A percentile compares a stretch with the other conserved stretches of the same genome.
These are phyloP conservation scores for Pemphigus obesinymphae DNA, from an alignment of 1,140 invertebrate species.

Conservation along the genomic window DNA sequence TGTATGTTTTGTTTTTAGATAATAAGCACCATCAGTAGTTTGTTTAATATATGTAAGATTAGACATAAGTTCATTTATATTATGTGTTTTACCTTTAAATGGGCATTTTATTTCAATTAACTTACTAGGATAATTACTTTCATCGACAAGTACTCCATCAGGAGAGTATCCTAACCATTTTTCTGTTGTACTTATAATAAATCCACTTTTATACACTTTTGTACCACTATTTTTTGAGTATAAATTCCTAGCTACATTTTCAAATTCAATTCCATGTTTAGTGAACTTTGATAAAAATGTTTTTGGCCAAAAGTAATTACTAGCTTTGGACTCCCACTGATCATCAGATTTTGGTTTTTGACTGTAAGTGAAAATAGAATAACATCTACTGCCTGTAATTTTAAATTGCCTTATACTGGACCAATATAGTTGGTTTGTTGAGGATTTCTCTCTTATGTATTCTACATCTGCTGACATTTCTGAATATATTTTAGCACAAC, in stretches of 20 bases:
- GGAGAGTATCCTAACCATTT: background rate
- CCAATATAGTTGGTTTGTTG: too few species aligned
- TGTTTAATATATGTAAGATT: background rate
- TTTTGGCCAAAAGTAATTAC: background rate
- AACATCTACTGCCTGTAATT: too few species aligned
- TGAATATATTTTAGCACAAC: background rate
- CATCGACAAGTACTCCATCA: background rate
- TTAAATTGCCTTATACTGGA: too few species aligned
- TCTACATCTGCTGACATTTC: too few species aligned
- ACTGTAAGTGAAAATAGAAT: too few species aligned
- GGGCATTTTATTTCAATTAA: too few species aligned
- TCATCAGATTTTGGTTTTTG: too few species aligned
- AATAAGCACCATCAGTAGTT: background rate
- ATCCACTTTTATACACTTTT: background rate
- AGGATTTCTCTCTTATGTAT: too few species aligned
- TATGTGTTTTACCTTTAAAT: background rate
- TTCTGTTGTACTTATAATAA: background rate
- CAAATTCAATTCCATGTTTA: background rate
- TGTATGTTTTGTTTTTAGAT: background rate
- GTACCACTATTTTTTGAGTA: background rate
- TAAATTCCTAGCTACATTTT: too few species aligned
- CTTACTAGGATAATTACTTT: background rate
- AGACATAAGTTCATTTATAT: background rate
- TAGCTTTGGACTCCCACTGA: background rate
- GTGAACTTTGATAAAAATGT: background rate